A percentile compares a stretch with the other conserved stretches of the same genome.
Conservation (phyloP, 37 sponge, comb jelly and placozoan species). For the Mnemiopsis leidyi region DNA sequence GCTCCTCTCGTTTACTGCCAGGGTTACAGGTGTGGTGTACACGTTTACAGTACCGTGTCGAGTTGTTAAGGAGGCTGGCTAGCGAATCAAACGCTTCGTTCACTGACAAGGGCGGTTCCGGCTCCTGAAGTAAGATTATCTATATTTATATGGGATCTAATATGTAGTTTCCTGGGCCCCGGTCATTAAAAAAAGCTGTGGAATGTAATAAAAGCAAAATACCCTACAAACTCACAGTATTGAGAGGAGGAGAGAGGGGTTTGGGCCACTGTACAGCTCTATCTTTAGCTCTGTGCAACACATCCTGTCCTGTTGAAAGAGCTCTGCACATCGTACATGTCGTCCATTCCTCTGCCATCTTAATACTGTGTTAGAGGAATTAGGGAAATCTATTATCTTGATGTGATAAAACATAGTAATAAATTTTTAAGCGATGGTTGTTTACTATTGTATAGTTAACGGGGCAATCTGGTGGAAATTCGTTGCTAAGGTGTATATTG, state of each 20-base stretch:
- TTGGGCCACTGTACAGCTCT: conserved; percentile 51
- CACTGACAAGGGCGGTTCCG: background rate
- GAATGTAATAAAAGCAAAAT: no score
- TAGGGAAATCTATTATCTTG: no score
- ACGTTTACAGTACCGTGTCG: conserved; percentile 4
- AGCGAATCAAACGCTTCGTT: conserved; percentile 46
- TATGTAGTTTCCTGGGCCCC: no score
- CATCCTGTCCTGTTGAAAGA: conserved; percentile 23
- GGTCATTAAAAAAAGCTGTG: no score
- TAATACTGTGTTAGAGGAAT: no score
- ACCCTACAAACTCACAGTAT: background rate
- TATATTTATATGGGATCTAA: no score
- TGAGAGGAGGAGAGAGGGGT: background rate
- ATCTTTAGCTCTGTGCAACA: conserved; percentile 11
- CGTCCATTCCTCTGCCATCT: conserved; percentile 20
- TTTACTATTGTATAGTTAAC: no score
- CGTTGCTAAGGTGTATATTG: no score
- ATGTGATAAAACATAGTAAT: no score
- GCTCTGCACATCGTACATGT: conserved; percentile 55
- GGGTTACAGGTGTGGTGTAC: conserved; percentile 20
- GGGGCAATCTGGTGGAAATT: no score
- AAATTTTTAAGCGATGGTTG: no score
- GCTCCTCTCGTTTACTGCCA: background rate
- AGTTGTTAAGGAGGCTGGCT: background rate
- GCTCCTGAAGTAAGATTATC: background rate